Evolutionary conservation across 2,797 vertebrate species (phyloP), one percentile per base, ranked within the genome.

Genomic region (Chrysocyon brachyurus): DNA sequence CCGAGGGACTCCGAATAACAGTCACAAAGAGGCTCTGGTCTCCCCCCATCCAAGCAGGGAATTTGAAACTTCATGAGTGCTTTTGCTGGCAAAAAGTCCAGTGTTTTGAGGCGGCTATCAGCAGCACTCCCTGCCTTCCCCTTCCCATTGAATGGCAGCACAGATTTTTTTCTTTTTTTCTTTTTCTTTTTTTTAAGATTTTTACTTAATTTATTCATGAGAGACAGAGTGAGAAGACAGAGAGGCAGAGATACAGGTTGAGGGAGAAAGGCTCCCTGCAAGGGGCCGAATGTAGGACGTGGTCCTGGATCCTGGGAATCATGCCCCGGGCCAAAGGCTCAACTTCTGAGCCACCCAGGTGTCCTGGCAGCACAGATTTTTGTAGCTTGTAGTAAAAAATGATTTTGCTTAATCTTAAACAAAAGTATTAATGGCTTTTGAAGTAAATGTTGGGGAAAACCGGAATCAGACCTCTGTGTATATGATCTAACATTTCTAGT

Each of bases 361-460:
- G 7, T 46, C 40, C 40, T 31, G 54, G 66, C 57, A 59, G 46
- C 14, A 40, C 46, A 85, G 31, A 26, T 92, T 36, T 46, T 90
- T 78, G n/a, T 12, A 84, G n/a, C 63, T 89, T 82, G 73, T 26
- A 70, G 22, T 84, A 84, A 66, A 79, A 73, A 84, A 52, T 40
- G 82, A 92, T 28, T 91, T 83, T 92, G 73, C 31, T 28, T 77
- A 28, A 77, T 84, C 78, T 66, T 57, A 56, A 93, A 57, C 73
- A 77, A 64, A 46, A n/a, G 28, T 92, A 46, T 85, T 61, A 94
- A 24, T 68, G 64, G 72, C 22, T 54, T 92, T 33, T 12, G 68
- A 83, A 88, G 68, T 87, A 17, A 66, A 7, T 73, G 56, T 83
- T 11, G 11, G 57, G 26, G 75, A 90, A 92, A 87, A 84, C 11